phyloP scores from a whole-genome alignment of 2,113 vertebrate species.

The Hippocampus comes region DNA sequence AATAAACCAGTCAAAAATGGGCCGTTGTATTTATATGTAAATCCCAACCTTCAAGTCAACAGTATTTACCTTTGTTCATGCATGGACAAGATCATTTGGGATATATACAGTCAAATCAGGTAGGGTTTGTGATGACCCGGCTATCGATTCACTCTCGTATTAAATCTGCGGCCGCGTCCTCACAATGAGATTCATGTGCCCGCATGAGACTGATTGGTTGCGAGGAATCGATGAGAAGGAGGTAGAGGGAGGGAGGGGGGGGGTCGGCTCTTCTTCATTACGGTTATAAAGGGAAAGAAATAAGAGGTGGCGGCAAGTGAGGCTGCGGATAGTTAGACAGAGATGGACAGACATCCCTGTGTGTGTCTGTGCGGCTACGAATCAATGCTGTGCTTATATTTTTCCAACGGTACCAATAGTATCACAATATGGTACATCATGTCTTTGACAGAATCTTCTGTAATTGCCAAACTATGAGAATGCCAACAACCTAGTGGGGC shows the following conservation, averaged over 20 bases:
- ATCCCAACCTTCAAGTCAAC: neutral
- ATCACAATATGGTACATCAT: too few species aligned
- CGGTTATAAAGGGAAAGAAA: constrained; percentile 3
- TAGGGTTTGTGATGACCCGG: neutral
- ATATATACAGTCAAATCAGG: neutral
- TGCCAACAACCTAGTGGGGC: too few species aligned
- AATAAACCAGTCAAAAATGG: neutral
- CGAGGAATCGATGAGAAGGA: constrained; percentile 1
- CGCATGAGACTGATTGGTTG: neutral
- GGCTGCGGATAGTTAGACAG: neutral
- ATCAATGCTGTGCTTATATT: too few species aligned
- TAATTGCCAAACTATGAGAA: too few species aligned
- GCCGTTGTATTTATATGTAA: neutral
- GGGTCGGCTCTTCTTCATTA: constrained; percentile 1
- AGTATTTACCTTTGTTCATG: neutral
- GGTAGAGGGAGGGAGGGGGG: neutral
- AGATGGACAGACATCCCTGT: too few species aligned
- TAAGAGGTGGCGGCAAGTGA: neutral
- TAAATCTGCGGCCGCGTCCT: neutral
- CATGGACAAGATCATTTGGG: neutral
- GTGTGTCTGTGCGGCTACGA: too few species aligned
- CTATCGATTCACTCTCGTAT: neutral
- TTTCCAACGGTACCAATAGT: too few species aligned
- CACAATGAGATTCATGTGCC: neutral
- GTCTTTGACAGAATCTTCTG: too few species aligned